Evolutionary conservation across 2,888 invertebrate species (phyloP), one percentile per base, ranked within the genome.

Genomic region (Macropis europaea): DNA sequence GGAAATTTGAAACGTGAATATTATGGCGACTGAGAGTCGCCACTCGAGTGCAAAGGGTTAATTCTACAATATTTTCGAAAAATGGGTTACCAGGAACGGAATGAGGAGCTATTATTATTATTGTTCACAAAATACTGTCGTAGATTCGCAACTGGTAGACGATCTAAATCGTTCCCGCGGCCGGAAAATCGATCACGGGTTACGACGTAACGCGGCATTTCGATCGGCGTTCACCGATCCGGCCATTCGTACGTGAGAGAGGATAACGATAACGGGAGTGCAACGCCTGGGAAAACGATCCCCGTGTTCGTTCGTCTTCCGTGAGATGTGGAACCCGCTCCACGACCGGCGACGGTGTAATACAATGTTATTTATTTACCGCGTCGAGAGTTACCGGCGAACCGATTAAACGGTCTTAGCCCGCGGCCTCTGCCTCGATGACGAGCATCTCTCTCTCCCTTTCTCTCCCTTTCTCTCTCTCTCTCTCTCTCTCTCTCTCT

Each of bases 181-280:
- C 13, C 61, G 61, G 70, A 70, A 71, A 71, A 71, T 61, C 56
- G 71, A 72, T 72, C 71, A 71, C 62, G 56, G n/a, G 70, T 71
- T 71, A 72, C 38, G 38, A 17, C 43, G 43, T 54, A 62, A 53
- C 59, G 72, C 73, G 54, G 60, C 62, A 70, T 73, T 71, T 69
- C 73, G 74, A 73, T 76, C 69, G 68, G 59, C 67, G 72, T 59
- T 52, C 68, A 30, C 59, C 80, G 76, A 78, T 78, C 79, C 69
- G 38, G n/a, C n/a, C 76, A 62, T 70, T 73, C 62, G 57, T 60
- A 79, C 78, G 80, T 71, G 78, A 80, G 81, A 79, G 81, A 79
- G 81, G 81, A 79, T 79, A 80, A 79, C 81, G 79, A 79, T 79
- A 79, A 79, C 79, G 79, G 79, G 79, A 79, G 81, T 81, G 79